Percentiles rank a stretch among this genome's conserved stretches.
phyloP scores from a whole-genome alignment of 2,113 vertebrate genomes.

The Aldabrachelys gigantea region DNA sequence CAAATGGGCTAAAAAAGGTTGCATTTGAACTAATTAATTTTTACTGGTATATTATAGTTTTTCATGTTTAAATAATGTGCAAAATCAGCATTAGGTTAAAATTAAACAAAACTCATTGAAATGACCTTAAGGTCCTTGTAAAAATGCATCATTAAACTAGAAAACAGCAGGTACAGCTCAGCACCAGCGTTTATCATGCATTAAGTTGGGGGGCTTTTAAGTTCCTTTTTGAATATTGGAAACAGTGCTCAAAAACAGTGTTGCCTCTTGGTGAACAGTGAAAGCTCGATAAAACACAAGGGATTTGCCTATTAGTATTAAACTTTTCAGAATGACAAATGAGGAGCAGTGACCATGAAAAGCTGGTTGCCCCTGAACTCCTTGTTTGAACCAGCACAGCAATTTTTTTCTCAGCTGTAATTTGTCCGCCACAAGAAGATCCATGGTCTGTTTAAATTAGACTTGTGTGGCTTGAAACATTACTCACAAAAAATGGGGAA shows the following conservation, averaged over 20 bases:
- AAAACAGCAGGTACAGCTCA: slow-evolving; percentile 40
- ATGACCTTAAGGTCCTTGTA: background rate
- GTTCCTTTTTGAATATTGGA: slow-evolving; percentile 27
- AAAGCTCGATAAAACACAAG: slow-evolving; percentile 57
- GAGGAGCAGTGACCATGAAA: slow-evolving; percentile 77
- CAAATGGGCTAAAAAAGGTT: slow-evolving; percentile 44
- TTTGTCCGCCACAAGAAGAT: slow-evolving; percentile 37
- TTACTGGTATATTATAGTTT: slow-evolving; percentile 23
- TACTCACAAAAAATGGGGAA: background rate
- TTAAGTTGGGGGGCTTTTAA: background rate
- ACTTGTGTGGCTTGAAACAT: background rate
- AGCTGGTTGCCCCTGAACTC: slow-evolving; percentile 66
- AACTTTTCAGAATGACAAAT: slow-evolving; percentile 81
- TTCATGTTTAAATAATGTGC: slow-evolving; percentile 34
- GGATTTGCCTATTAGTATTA: slow-evolving; percentile 77
- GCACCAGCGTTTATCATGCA: slow-evolving; percentile 39
- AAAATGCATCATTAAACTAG: slow-evolving; percentile 25
- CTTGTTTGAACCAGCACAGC: slow-evolving; percentile 26
- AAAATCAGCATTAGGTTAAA: slow-evolving; percentile 54
- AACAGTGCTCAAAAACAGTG: slow-evolving; percentile 40
- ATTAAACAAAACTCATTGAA: slow-evolving; percentile 40
- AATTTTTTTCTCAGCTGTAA: slow-evolving; percentile 29
- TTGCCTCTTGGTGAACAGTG: background rate
- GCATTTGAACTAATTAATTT: slow-evolving; percentile 62
- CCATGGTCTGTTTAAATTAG: slow-evolving; percentile 26